Evolutionary conservation across 1,140 invertebrate genomes (phyloP), one percentile per base, ranked within the genome.

Genomic region (Drosophila mojavensis): DNA sequence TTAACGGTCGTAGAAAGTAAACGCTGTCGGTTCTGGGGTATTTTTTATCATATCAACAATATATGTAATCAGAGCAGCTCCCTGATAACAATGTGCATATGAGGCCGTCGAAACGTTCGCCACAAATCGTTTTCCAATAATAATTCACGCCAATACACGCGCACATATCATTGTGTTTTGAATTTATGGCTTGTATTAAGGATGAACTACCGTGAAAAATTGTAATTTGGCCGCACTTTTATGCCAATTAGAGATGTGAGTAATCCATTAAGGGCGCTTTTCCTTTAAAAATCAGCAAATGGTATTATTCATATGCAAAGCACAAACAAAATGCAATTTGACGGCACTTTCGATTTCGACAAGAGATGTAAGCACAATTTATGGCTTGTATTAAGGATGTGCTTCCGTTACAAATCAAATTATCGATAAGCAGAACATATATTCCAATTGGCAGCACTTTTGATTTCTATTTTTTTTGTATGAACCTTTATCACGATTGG

Each of bases 71-170:
- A 76, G 79, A 67, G 79, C 65, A 24, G 20, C 51, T 50, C 45
- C 15, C 81, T 72, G 76, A 86, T 88, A 86, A 84, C 62, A 33
- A 56, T 69, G 53, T 72, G 47, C 74, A 78, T 71, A 75, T 78
- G 81, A 33, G 51, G 47, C 47, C 58, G 28, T 30, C 77, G 39
- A 45, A 36, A 10, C 36, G 30, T 15, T 56, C 41, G 10, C 61
- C 65, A 48, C 69, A 76, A 75, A 79, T 72, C 61, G 50, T 48
- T 55, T 30, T 39, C 30, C 26, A 26, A 68, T 55, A 54, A 36
- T 26, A 30, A 7, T 7, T 5, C 15, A 47, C 13, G 20, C 15
- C 5, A 24, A 56, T 10, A 6, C 62, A 30, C 26, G 13, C 43
- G 24, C 43, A 36, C 43, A 17, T 33, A 36, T 33, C 24, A 15